Conservation (phyloP, 37 sponge, comb jelly and placozoan species). For the Oopsacas minuta region DNA sequence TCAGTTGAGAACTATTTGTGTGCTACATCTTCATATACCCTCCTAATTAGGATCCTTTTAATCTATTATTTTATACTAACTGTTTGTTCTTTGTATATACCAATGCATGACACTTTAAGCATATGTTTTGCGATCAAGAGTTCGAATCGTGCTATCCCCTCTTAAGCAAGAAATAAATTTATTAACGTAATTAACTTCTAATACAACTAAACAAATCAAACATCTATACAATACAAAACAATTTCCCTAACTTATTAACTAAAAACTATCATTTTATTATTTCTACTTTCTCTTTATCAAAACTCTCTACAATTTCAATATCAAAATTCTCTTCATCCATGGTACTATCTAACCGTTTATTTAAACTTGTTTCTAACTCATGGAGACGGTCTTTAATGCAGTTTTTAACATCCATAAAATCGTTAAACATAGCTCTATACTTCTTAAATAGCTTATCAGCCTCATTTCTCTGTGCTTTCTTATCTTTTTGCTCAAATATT, state of each 20-base stretch:
- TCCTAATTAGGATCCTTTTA: too few species aligned
- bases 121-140: too few species aligned
- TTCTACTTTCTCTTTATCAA: background rate
- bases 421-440: background rate
- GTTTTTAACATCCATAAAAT: background rate
- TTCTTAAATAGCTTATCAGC: background rate
- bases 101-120: too few species aligned
- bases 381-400: background rate
- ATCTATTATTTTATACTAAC: too few species aligned
- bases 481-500: conserved; percentile 7
- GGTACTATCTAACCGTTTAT: background rate
- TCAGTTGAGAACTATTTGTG: too few species aligned
- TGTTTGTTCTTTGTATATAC: too few species aligned
- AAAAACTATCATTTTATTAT: background rate
- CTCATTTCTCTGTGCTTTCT: conserved; percentile 8
- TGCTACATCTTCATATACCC: too few species aligned
- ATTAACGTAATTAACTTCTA: background rate
- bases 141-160: too few species aligned
- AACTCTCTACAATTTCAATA: conserved; percentile 3
- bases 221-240: background rate
- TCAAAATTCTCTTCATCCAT: background rate
- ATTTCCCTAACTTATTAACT: background rate
- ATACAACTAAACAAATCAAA: background rate
- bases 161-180: too few species aligned
- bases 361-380: background rate